phyloP scores from a whole-genome alignment of 2,113 vertebrate species.

The Gorsachius goisagi region DNA sequence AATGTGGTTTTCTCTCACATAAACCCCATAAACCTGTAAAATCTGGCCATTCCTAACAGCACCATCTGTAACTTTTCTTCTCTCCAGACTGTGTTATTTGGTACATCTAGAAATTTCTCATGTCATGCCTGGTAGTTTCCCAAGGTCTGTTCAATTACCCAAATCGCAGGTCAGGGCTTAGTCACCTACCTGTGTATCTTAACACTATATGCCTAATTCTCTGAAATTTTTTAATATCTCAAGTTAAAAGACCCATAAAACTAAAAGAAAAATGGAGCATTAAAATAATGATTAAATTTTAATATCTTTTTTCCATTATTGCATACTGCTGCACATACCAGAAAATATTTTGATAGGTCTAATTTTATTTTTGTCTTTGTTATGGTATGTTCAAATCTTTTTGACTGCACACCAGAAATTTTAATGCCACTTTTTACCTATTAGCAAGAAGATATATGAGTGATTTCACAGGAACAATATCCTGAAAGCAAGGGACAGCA shows the following conservation, averaged over 20 bases:
- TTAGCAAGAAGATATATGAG: not conserved
- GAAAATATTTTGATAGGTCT: not conserved
- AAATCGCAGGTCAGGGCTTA: not conserved
- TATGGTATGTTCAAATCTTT: not conserved
- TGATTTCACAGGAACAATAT: not conserved
- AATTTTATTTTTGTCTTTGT: not conserved
- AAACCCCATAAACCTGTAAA: not conserved
- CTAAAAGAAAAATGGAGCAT: not conserved
- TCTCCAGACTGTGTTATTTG: not conserved
- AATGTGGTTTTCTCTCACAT: not conserved
- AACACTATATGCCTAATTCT: not conserved
- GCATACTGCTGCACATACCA: not conserved
- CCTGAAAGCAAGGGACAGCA: not conserved
- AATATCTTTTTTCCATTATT: not conserved
- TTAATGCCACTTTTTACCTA: not conserved
- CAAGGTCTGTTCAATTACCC: not conserved
- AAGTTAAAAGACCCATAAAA: not conserved
- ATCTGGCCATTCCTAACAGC: not conserved
- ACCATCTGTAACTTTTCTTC: not conserved
- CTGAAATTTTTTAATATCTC: not conserved
- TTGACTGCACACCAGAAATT: not conserved
- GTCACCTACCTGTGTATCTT: not conserved
- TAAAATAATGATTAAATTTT: not conserved
- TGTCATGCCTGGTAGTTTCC: not conserved
- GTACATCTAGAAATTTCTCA: not conserved